Evolutionary conservation across 2,797 vertebrate genomes (phyloP).

Genomic region (Antrozous pallidus): DNA sequence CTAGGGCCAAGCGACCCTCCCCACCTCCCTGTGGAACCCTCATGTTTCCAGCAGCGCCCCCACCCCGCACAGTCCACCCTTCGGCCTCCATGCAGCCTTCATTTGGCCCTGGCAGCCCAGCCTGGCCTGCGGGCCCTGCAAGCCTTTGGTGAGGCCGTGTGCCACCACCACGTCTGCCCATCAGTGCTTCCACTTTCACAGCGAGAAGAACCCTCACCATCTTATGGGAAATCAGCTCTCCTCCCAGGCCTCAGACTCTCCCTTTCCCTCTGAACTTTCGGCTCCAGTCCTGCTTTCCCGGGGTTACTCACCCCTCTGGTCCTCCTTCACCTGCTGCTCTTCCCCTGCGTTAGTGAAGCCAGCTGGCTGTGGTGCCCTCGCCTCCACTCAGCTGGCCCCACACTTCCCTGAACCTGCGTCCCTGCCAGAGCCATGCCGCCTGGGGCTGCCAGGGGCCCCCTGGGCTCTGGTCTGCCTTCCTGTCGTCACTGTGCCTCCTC

Average conservation of each 20-base stretch:
- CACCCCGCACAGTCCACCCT: not conserved
- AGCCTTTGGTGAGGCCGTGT: not conserved
- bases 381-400: not conserved
- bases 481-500: not conserved
- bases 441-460: not conserved
- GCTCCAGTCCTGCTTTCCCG: too few relatives aligned
- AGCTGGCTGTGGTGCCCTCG: not conserved
- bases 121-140: not conserved
- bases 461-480: not conserved
- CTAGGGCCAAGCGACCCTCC: not conserved
- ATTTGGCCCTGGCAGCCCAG: too few relatives aligned
- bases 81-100: not conserved
- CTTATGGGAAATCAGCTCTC: not conserved
- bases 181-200: not conserved
- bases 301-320: too few relatives aligned
- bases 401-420: not conserved
- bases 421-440: not conserved
- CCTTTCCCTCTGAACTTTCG: not conserved
- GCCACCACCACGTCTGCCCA: fast-evolving
- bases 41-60: not conserved
- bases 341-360: not conserved
- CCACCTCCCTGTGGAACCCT: not conserved
- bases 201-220: not conserved
- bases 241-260: not conserved
- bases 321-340: not conserved